Evolutionary conservation across 2,888 invertebrate species (phyloP).

Genomic region (Scaptomyza caliginosa): DNA sequence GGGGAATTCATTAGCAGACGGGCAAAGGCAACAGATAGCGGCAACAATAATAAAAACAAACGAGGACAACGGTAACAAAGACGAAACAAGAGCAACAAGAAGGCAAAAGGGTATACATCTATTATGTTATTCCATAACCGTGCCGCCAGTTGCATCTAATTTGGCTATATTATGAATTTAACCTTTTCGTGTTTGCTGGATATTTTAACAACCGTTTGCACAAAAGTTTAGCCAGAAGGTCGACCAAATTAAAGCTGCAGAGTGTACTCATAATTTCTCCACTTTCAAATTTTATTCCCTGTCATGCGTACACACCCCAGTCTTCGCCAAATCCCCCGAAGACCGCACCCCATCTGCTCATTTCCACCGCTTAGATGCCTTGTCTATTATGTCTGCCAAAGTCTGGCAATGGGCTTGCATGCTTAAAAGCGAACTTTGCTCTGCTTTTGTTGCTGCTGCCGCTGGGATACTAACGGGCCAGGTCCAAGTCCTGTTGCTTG

Average conservation of each 20-base stretch:
- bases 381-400: slow-evolving; percentile 43
- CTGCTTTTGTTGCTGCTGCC: not conserved
- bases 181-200: slow-evolving; percentile 78
- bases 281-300: slow-evolving; percentile 64
- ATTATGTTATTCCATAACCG: slow-evolving; percentile 73
- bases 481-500: slow-evolving; percentile 10
- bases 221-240: slow-evolving; percentile 77
- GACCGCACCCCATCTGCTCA: not conserved
- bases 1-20: slow-evolving; percentile 79
- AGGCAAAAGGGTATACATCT: slow-evolving; percentile 44
- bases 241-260: slow-evolving; percentile 51
- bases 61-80: slow-evolving; percentile 12
- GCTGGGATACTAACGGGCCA: not conserved
- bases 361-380: slow-evolving; percentile 22
- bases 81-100: slow-evolving; percentile 16
- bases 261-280: slow-evolving; percentile 69
- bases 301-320: slow-evolving; percentile 58
- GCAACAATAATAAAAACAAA: slow-evolving; percentile 14
- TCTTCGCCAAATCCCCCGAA: not conserved
- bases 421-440: slow-evolving; percentile 70
- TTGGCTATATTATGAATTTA: slow-evolving; percentile 80
- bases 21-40: slow-evolving; percentile 6
- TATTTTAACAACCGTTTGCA: slow-evolving; percentile 80
- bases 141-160: slow-evolving; percentile 67
- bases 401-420: slow-evolving; percentile 50